A percentile compares a stretch with the other conserved stretches of the same genome.
phyloP scores from a whole-genome alignment of 2,113 vertebrate species.

The Murina feae region DNA sequence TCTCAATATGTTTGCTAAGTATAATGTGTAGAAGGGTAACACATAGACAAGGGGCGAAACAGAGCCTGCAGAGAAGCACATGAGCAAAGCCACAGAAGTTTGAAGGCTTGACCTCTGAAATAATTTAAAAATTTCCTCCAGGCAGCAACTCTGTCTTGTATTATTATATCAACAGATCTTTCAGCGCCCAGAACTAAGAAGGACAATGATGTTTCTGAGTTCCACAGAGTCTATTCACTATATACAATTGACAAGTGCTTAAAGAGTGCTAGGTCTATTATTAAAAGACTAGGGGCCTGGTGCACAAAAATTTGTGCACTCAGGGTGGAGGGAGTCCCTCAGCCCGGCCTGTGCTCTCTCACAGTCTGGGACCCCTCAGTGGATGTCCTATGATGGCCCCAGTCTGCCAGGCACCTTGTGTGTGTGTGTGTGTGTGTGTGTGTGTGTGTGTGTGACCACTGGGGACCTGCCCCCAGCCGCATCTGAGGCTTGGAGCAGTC shows the following conservation, averaged over 20 bases:
- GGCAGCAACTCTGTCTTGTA: background rate
- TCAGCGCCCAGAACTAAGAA: background rate
- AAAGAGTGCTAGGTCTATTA: background rate
- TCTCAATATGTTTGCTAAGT: background rate
- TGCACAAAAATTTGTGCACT: too few species aligned
- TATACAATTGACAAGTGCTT: background rate
- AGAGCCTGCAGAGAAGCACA: background rate
- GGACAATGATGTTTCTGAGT: background rate
- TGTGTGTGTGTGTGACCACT: too few species aligned
- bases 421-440: too few species aligned
- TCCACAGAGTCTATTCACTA: background rate
- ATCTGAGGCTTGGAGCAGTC: too few species aligned
- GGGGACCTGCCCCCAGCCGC: too few species aligned
- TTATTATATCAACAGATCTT: background rate
- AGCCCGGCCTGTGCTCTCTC: too few species aligned
- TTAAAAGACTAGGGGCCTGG: too few species aligned
- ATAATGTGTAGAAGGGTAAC: background rate
- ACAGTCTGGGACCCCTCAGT: too few species aligned
- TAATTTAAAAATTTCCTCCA: background rate
- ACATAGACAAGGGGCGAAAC: background rate
- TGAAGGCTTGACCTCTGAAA: background rate
- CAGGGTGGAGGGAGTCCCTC: too few species aligned
- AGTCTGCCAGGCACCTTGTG: too few species aligned
- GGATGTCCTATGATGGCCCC: too few species aligned
- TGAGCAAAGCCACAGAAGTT: background rate